Percentiles rank a stretch among this genome's conserved stretches.
phyloP scores from a whole-genome alignment of 1,140 invertebrate genomes.

The Campoletis sonorensis region DNA sequence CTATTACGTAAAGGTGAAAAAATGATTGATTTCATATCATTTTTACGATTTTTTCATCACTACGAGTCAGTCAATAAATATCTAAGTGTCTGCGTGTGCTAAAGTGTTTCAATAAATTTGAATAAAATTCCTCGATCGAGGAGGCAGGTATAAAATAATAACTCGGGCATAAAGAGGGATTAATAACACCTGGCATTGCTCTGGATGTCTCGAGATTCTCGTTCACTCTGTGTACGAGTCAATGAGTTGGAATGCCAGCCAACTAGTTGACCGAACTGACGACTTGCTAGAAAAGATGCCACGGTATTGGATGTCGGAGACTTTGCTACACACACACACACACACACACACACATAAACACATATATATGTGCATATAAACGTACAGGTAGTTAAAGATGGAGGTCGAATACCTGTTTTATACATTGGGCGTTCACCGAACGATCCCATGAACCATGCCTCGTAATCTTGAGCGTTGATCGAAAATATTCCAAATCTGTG shows the following conservation, averaged over 20 bases:
- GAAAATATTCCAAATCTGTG: neutral
- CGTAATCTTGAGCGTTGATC: neutral
- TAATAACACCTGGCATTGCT: conserved; percentile 16
- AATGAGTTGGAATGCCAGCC: conserved; percentile 70
- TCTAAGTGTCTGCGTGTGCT: neutral
- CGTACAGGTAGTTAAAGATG: neutral
- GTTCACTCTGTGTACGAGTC: conserved; percentile 51
- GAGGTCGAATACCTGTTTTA: conserved; percentile 18
- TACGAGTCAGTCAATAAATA: no score
- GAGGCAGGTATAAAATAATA: conserved; percentile 1
- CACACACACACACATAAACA: no score
- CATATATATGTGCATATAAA: no score
- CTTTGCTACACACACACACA: neutral
- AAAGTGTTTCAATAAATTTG: neutral
- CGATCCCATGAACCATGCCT: neutral
- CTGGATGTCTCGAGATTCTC: conserved; percentile 1
- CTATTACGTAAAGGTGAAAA: no score
- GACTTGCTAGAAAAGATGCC: conserved; percentile 46
- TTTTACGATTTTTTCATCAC: neutral
- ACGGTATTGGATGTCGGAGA: conserved; percentile 56
- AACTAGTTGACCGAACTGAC: conserved; percentile 57
- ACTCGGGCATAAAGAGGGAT: neutral
- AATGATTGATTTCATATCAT: neutral
- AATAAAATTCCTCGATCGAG: neutral
- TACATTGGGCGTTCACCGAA: neutral